Evolutionary conservation across 2,797 vertebrate species (phyloP).

Genomic region (Xerus rutilus): DNA sequence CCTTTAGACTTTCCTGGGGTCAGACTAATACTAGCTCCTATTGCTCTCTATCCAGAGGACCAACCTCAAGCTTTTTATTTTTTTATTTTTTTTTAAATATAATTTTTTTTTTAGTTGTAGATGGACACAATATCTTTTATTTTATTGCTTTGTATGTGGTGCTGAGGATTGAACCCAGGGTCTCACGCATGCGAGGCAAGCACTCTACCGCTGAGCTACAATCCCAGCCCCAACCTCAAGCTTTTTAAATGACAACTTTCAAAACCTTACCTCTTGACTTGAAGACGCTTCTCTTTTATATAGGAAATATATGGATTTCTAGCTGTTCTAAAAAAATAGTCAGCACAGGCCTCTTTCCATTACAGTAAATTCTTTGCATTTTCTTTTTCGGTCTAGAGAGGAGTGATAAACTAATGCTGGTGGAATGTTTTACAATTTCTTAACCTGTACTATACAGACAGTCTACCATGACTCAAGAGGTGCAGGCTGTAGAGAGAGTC

Average conservation of each 20-base stretch:
- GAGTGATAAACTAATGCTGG: background rate
- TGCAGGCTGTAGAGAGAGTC: background rate
- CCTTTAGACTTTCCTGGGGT: background rate
- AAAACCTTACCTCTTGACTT: background rate
- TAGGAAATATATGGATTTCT: background rate
- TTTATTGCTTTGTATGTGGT: too few species aligned
- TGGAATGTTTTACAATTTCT: conserved; percentile 6
- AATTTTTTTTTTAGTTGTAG: too few species aligned
- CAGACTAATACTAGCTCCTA: background rate
- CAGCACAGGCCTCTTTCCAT: background rate
- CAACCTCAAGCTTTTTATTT: conserved; percentile 7
- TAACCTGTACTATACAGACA: background rate
- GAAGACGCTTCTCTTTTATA: background rate
- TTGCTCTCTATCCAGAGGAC: background rate
- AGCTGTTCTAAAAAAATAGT: background rate
- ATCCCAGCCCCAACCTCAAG: background rate
- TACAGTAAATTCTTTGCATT: conserved; percentile 15
- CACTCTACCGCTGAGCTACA: too few species aligned
- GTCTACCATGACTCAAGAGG: background rate
- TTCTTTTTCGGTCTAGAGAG: background rate
- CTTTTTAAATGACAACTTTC: conserved; percentile 4
- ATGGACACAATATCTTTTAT: too few species aligned
- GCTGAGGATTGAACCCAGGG: too few species aligned
- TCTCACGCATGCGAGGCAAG: too few species aligned
- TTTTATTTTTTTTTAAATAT: too few species aligned